Base-by-base conservation (phyloP, 2,888 invertebrate genomes). In the Drosophila meridionalis region DNA sequence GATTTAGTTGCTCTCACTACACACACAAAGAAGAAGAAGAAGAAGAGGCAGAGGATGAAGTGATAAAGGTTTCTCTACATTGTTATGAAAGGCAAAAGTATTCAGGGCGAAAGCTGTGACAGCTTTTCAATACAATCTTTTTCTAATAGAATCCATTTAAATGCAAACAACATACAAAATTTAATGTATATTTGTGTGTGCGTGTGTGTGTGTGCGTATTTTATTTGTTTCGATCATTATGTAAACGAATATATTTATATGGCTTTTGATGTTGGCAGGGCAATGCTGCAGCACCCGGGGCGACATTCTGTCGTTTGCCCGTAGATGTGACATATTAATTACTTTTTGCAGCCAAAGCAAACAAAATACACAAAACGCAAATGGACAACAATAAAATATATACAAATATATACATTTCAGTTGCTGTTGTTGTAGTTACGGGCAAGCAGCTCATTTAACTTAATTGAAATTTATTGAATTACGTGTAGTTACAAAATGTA, bases 321-420 rank as follows among this genome's bases (percentile, higher is more conserved):
- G 48, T 58, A 80, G 67, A 53, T 68, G 62, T 78, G 76, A 80
- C 76, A 78, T 63, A 72, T 78, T 78, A 80, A 78, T 78, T 80
- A 76, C 76, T 62, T 68, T 80, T 68, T 42, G 47, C 20, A 42
- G 48, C 42, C 43, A 68, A 53, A 55, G 52, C 57, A 78, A 76
- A 76, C 40, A 72, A 53, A 64, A 58, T 57, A 76, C 12, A 43
- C 32, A 59, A 28, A 28, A 55, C 61, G 58, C 72, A 71, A 76
- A 65, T 72, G 62, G 50, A 48, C 52, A 64, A 43, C 56, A 75
- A 65, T 79, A 60, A 50, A 76, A 76, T 79, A 60, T 26, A 66
- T 36, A 48, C 48, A 20, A 52, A 36, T 36, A 53, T 53, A 55
- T 52, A 55, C 2, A 34, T 71, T 47, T 67, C 68, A 52, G 9